Base-by-base conservation (phyloP, 2,888 invertebrate genomes). In the Marasmarcha lunaedactyla region DNA sequence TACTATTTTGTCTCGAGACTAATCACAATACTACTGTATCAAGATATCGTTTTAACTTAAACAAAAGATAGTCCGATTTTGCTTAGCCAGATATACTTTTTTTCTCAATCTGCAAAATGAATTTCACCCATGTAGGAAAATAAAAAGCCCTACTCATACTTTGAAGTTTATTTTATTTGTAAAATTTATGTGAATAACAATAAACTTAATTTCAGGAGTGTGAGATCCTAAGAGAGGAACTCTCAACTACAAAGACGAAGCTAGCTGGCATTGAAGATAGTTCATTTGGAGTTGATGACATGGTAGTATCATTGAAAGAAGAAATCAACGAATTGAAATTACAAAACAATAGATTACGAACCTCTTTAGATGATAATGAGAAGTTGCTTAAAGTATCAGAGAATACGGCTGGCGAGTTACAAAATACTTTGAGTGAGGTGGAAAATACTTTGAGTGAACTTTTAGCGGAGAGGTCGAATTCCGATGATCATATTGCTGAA, bases 381-480 rank as follows among this genome's bases (percentile, higher is more conserved):
- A 83, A 81, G 46, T 52, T 84, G 35, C 65, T 83, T 1, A 54
- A 87, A 60, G 88, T 94, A 57, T 85, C 94, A 33, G 93, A 94
- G 66, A 90, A 88, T 54, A 91, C 93, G 1, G 91, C 93, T 0
- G 91, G 93, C 53, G 91, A 93, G 34, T 73, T 94, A 47, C 94
- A 94, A 66, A 88, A 90, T 42, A 91, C 92, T 46, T 87, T 88
- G 45, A 86, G 89, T 1, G 84, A 81, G 35, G 85, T 94, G 35
- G 94, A 94, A 61, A 88, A 91, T 43, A 91, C 92, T 61, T 89
- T 88, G 45, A 90, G 90, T 44, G 84, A 81, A 59, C 70, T 66
- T 67, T 78, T 71, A 57, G 57, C 50, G 44, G 78, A 72, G 49
- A 71, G 72, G 85, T 78, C 66, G 50, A 54, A 68, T 47, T 68